Evolutionary conservation across 1,140 invertebrate genomes (phyloP).

Genomic region (Conopomorpha cramerella): DNA sequence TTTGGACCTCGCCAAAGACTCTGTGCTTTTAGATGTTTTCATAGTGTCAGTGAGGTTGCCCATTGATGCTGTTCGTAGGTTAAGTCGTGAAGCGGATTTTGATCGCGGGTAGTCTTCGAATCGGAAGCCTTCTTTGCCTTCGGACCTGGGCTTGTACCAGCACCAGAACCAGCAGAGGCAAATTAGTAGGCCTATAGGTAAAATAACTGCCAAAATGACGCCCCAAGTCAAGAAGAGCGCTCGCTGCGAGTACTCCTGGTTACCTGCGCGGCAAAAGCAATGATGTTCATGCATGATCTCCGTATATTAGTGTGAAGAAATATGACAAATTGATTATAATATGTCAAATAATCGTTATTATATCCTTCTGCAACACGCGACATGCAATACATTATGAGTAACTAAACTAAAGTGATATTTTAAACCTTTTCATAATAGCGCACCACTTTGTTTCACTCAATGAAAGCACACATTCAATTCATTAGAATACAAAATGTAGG

Average conservation of each 20-base stretch:
- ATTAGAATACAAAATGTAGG: no score
- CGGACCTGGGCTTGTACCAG: slow-evolving; percentile 41
- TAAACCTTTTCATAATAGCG: no score
- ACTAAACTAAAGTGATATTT: no score
- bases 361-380: no score
- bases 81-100: slow-evolving; percentile 61
- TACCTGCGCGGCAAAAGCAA: slow-evolving; percentile 56
- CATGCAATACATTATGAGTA: no score
- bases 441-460: no score
- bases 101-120: slow-evolving; percentile 51
- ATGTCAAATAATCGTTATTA: no score
- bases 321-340: no score
- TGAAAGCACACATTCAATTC: no score
- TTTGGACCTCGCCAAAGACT: slow-evolving; percentile 30
- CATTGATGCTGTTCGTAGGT: slow-evolving; percentile 56
- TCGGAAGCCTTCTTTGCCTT: slow-evolving; percentile 47
- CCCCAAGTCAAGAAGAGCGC: slow-evolving; percentile 66
- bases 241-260: slow-evolving; percentile 64
- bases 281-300: no score
- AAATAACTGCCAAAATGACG: slow-evolving; percentile 75
- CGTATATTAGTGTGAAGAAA: no score
- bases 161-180: slow-evolving; percentile 70
- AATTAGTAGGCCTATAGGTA: slow-evolving; percentile 76
- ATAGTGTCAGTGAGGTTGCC: slow-evolving; percentile 55
- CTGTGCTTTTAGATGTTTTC: slow-evolving; percentile 37